A percentile compares a stretch with the other conserved stretches of the same genome.
phyloP scores from a whole-genome alignment of 2,113 vertebrate species.

The Urocolius indicus region DNA sequence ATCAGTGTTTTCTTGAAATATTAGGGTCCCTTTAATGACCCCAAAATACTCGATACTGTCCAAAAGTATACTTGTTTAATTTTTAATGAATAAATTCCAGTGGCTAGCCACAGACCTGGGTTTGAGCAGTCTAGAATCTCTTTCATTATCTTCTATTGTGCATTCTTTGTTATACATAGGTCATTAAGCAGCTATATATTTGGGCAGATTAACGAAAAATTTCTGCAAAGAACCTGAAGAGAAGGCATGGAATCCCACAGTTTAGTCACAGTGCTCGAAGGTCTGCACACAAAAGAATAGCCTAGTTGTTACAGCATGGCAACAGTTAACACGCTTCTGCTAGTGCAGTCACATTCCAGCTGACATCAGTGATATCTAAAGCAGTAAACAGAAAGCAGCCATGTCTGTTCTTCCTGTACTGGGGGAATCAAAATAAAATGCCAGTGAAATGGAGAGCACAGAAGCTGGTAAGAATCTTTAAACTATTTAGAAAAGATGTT shows the following conservation, averaged over 20 bases:
- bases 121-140: not conserved
- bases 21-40: not conserved
- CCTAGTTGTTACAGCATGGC: not conserved
- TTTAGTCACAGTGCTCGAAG: not conserved
- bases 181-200: not conserved
- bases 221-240: not conserved
- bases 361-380: conserved; percentile 56
- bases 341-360: not conserved
- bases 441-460: conserved; percentile 48
- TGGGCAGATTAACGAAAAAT: not conserved
- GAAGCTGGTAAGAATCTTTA: conserved; percentile 53
- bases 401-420: conserved; percentile 1
- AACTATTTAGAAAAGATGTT: not conserved
- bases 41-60: not conserved
- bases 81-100: not conserved
- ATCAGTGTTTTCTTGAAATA: not conserved
- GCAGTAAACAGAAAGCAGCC: conserved; percentile 61
- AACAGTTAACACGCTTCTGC: conserved; percentile 28
- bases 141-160: not conserved
- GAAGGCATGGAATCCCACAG: not conserved
- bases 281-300: not conserved
- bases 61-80: not conserved
- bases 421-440: not conserved
- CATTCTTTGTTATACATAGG: not conserved
- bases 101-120: not conserved